Conservation (phyloP, 2,797 vertebrate genomes). For the Macropodus opercularis region DNA sequence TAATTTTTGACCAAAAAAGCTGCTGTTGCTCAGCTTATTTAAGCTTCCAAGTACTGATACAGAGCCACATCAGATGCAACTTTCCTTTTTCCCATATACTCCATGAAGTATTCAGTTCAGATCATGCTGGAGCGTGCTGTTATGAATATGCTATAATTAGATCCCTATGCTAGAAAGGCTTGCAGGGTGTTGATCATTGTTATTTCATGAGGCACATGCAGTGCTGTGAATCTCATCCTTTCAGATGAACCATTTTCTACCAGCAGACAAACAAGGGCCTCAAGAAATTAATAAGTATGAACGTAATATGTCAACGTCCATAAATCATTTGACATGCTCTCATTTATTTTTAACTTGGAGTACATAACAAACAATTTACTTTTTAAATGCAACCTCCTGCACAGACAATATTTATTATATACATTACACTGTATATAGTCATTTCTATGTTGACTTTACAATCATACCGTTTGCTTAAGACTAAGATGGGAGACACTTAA, state of each 20-base stretch:
- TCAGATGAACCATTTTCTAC: conserved; percentile 23
- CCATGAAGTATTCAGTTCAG: conserved; percentile 47
- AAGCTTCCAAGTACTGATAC: conserved; percentile 12
- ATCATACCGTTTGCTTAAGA: neutral
- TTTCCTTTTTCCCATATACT: conserved; percentile 37
- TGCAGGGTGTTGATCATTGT: conserved; percentile 63
- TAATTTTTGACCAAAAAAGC: conserved; percentile 42
- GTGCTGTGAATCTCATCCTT: conserved; percentile 40
- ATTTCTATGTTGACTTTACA: neutral
- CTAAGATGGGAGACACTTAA: conserved; percentile 3
- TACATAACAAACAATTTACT: neutral
- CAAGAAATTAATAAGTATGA: conserved; percentile 22
- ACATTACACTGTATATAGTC: neutral
- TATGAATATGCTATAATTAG: conserved; percentile 61
- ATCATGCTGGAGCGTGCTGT: conserved; percentile 46
- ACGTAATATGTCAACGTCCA: conserved; percentile 24
- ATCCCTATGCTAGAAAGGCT: conserved; percentile 55
- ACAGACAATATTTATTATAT: neutral
- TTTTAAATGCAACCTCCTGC: neutral
- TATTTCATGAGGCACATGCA: conserved; percentile 59
- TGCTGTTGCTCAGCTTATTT: conserved; percentile 19
- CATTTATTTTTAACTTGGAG: neutral
- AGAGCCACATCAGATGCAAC: conserved; percentile 28
- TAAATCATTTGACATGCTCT: conserved; percentile 14
- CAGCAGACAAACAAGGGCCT: conserved; percentile 17